These are phyloP conservation scores for Ochotona curzoniae DNA, from an alignment of 2,113 vertebrate genomes.

Conservation along the genomic window DNA sequence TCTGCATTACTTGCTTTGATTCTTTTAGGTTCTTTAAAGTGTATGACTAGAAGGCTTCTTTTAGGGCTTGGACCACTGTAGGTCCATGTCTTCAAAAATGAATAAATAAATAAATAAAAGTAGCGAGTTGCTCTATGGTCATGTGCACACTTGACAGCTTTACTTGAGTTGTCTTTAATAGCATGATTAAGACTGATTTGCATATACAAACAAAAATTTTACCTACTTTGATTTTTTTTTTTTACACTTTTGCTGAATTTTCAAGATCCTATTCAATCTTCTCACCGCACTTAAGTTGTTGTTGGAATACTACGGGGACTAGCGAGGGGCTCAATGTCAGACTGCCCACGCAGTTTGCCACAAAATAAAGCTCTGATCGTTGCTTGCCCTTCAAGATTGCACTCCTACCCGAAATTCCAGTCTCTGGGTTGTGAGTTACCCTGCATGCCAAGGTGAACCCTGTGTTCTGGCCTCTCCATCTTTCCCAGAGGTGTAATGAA, in stretches of 20 bases:
- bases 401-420: neutral
- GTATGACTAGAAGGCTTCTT: neutral
- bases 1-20: neutral
- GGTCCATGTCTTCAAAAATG: neutral
- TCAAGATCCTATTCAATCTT: neutral
- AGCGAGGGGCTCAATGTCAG: neutral
- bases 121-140: neutral
- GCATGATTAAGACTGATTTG: neutral
- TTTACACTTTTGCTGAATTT: neutral
- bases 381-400: neutral
- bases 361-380: neutral
- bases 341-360: neutral
- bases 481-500: neutral
- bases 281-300: neutral
- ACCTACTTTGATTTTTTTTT: neutral
- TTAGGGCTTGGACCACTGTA: conserved; percentile 26
- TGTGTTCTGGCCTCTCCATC: neutral
- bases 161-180: neutral
- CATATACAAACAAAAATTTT: neutral
- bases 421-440: neutral
- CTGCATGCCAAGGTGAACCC: neutral
- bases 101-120: neutral
- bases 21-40: conserved; percentile 16
- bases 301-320: neutral
- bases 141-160: neutral